Evolutionary conservation across 2,888 invertebrate genomes (phyloP).

Genomic region (Poecilus cupreus): DNA sequence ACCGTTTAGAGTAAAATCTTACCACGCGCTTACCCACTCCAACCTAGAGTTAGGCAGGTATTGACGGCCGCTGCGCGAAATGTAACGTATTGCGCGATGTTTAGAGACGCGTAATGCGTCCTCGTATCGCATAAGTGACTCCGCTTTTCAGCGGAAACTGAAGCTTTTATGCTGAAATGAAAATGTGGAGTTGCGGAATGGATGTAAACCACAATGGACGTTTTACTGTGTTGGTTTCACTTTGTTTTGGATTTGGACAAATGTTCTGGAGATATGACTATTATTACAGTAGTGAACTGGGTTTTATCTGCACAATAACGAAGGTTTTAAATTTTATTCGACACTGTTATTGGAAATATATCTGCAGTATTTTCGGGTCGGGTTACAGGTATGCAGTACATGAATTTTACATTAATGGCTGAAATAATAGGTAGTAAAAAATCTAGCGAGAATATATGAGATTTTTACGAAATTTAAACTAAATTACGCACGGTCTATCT

Average conservation of each 20-base stretch:
- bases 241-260: neutral
- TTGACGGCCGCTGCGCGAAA: neutral
- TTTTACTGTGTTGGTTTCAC: neutral
- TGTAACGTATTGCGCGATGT: neutral
- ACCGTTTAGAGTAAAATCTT: too few species aligned
- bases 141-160: neutral
- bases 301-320: neutral
- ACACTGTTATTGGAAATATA: neutral
- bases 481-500: too few species aligned
- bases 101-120: neutral
- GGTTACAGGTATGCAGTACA: too few species aligned
- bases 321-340: neutral
- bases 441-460: too few species aligned
- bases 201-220: neutral
- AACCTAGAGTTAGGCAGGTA: neutral
- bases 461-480: too few species aligned
- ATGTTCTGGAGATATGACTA: neutral
- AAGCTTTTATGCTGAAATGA: neutral
- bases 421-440: too few species aligned
- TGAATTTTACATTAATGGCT: neutral
- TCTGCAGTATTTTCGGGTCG: too few species aligned
- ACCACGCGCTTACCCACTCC: too few species aligned
- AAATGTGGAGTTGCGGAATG: conserved; percentile 10
- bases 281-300: neutral
- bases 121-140: neutral